phyloP scores from a whole-genome alignment of 1,140 invertebrate genomes.

The Phymastichus coffea region DNA sequence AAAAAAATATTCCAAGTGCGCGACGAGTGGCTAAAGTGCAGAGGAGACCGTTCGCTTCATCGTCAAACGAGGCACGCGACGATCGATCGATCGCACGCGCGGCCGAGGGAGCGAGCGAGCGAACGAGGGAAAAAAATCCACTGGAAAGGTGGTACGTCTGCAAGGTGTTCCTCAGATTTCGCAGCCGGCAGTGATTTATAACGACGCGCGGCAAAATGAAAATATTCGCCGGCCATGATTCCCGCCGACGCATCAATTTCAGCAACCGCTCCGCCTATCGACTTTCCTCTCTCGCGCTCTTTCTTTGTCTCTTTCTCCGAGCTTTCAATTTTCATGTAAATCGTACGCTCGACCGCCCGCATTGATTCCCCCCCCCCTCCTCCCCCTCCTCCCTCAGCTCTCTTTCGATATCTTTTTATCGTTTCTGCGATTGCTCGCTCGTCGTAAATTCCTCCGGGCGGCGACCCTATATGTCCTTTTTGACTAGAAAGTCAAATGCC shows the following conservation, averaged over 20 bases:
- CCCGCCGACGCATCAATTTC: conserved; percentile 41
- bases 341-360: conserved; percentile 24
- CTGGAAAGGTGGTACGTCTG: too few relatives aligned
- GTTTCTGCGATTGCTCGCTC: conserved; percentile 12
- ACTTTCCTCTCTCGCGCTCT: not conserved
- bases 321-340: conserved; percentile 49
- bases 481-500: too few relatives aligned
- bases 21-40: not conserved
- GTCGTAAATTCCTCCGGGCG: conserved; percentile 5
- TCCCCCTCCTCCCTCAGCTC: not conserved
- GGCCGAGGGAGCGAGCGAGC: not conserved
- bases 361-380: not conserved
- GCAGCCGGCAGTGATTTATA: conserved; percentile 28
- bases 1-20: not conserved
- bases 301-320: not conserved
- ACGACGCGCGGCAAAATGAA: conserved; percentile 29
- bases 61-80: too few relatives aligned
- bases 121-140: not conserved
- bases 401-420: conserved; percentile 26
- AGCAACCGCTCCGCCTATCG: conserved; percentile 19
- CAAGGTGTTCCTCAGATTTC: conserved; percentile 8
- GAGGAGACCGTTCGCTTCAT: not conserved
- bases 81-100: too few relatives aligned
- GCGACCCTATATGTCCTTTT: too few relatives aligned
- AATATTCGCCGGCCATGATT: conserved; percentile 33